Base-by-base conservation (phyloP, 1,140 invertebrate genomes). In the Pseudobourletiella spinata region DNA sequence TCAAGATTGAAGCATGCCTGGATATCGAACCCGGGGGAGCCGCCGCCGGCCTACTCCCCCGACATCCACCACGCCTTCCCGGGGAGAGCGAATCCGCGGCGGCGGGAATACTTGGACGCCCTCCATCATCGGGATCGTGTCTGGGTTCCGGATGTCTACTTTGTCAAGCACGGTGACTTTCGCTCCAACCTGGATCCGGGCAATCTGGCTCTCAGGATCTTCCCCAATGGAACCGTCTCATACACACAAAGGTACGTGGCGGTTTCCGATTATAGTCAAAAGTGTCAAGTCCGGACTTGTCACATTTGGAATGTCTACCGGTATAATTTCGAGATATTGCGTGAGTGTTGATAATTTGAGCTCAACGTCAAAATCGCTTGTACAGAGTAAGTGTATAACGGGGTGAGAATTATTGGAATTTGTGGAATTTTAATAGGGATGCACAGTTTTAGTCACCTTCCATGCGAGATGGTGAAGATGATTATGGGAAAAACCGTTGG, bases 141-240 rank as follows among this genome's bases (percentile, higher is more conserved):
- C 72, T 94, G 90, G 90, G 81, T 91, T 68, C 90, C 91, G 44
- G 90, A 94, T 76, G 92, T 89, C 25, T 93, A 93, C 76, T 93
- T 93, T 79, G 92, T 93, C 74, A 93, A 93, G 86, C 90, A 93
- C 76, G 90, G 90, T 59, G 89, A 93, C 76, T 92, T 93, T 77
- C 91, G 92, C 79, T 86, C 90, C 76, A 88, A 89, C 35, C 83
- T 92, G 71, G 89, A 89, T 75, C 90, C 89, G 46, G 86, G 89
- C 74, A 88, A 93, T 79, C 91, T 94, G 71, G 87, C 89, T 62
- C 81, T 94, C 72, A 82, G 88, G 72, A 91, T 95, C 73, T 91
- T 85, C 76, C 83, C 87, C 70, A 92, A 94, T 74, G 91, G 91
- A 73, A 92, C 88, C 70, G 89, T 95, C 75, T 87, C 87, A 78